phyloP scores from a whole-genome alignment of 92 coral and sea anemone genomes.

The Isaurus tuberculatus region DNA sequence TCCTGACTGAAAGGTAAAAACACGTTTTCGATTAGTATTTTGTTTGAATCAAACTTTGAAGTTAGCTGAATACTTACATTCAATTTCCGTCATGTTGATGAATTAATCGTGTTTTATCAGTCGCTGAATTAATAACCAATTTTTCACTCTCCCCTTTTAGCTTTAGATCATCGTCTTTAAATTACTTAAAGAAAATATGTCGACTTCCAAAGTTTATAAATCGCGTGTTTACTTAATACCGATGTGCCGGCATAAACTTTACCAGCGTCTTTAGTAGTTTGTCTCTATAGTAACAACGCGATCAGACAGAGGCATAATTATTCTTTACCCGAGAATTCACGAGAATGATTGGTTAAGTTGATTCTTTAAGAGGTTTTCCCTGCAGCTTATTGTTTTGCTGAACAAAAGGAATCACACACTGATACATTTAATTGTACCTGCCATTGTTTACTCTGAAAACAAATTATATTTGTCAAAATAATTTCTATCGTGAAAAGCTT shows the following conservation, averaged over 20 bases:
- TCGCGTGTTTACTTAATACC: slow-evolving; percentile 4
- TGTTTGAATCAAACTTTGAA: neutral
- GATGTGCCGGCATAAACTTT: neutral
- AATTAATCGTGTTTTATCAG: neutral
- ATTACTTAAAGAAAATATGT: neutral
- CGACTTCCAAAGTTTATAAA: neutral
- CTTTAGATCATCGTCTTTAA: neutral
- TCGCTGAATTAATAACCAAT: neutral
- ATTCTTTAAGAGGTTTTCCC: slow-evolving; percentile 36
- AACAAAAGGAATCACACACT: neutral
- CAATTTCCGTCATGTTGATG: slow-evolving; percentile 73
- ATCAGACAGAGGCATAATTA: neutral
- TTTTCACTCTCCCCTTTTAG: neutral
- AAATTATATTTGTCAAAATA: too few species aligned
- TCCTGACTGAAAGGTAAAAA: slow-evolving; percentile 55
- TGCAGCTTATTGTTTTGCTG: slow-evolving; percentile 11
- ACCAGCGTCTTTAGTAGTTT: slow-evolving; percentile 34
- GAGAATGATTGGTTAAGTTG: slow-evolving; percentile 16
- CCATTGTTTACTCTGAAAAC: too few species aligned
- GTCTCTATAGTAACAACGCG: slow-evolving; percentile 48
- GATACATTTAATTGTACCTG: too few species aligned
- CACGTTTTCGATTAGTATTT: neutral
- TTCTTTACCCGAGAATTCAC: slow-evolving; percentile 3
- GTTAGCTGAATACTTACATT: slow-evolving; percentile 61
- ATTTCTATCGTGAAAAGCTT: too few species aligned